Percentiles rank a stretch among this genome's conserved stretches.
These are phyloP conservation scores for Chironex yamaguchii DNA, from an alignment of 30 jellyfish, hydroid and myxozoan genomes.

Conservation along the genomic window DNA sequence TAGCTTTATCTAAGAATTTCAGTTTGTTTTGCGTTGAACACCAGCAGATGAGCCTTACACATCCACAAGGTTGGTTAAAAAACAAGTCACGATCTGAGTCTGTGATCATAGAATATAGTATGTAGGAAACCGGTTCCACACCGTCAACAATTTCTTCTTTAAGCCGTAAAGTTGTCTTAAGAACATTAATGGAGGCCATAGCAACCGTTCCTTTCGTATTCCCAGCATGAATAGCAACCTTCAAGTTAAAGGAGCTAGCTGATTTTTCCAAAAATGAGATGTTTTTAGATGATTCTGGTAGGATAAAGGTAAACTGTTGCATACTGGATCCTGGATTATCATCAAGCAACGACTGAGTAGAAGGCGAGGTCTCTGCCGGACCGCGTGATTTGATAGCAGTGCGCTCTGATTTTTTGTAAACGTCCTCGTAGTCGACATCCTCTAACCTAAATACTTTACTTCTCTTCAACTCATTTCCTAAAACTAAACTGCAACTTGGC, in stretches of 20 bases:
- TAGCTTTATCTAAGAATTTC: constrained; percentile 25
- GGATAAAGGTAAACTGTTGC: constrained; percentile 61
- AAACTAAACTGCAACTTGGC: constrained; percentile 64
- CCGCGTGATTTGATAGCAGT: neutral
- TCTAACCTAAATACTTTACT: constrained; percentile 12
- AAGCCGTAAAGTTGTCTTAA: constrained; percentile 1
- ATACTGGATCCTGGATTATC: neutral
- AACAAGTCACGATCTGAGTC: constrained; percentile 36
- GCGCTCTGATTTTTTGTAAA: neutral
- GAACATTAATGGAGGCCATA: constrained; percentile 38
- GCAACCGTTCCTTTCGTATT: constrained; percentile 69
- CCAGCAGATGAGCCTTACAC: constrained; percentile 24
- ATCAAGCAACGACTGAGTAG: too few relatives aligned
- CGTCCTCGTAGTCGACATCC: neutral
- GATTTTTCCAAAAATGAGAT: too few relatives aligned
- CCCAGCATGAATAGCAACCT: constrained; percentile 80
- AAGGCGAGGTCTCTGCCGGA: neutral
- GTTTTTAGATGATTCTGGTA: neutral
- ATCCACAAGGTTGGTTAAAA: constrained; percentile 78
- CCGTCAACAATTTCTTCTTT: constrained; percentile 1
- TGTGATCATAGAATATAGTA: constrained; percentile 21
- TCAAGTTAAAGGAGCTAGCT: constrained; percentile 17
- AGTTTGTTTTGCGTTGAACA: constrained; percentile 35
- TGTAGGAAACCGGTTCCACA: constrained; percentile 21
- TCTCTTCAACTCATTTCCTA: constrained; percentile 57